Percentiles rank a stretch among this genome's conserved stretches.
Evolutionary conservation across 2,888 invertebrate species (phyloP).

Genomic region (Yponomeuta cagnagella): DNA sequence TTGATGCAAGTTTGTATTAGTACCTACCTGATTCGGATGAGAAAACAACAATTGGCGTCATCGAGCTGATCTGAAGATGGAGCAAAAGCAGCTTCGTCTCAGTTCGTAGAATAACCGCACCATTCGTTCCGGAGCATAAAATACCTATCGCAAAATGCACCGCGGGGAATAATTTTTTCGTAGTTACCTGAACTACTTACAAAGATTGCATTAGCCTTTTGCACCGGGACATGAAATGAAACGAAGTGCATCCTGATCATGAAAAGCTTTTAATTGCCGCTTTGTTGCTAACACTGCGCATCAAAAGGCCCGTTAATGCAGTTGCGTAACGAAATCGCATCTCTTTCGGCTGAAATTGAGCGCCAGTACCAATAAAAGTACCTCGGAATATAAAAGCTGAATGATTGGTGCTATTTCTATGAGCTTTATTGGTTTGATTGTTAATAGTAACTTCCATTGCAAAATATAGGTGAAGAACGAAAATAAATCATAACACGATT

Average conservation of each 20-base stretch:
- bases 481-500: too few relatives aligned
- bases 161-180: too few relatives aligned
- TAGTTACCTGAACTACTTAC: too few relatives aligned
- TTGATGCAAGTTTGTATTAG: too few relatives aligned
- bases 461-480: background rate
- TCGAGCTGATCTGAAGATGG: too few relatives aligned
- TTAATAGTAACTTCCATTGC: too few relatives aligned
- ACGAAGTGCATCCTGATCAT: background rate
- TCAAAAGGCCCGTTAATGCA: background rate
- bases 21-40: too few relatives aligned
- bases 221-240: background rate
- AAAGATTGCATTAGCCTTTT: background rate
- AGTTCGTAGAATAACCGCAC: too few relatives aligned
- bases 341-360: background rate
- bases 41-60: too few relatives aligned
- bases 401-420: background rate
- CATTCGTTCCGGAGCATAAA: too few relatives aligned
- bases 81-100: too few relatives aligned
- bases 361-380: background rate
- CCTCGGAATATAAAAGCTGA: background rate
- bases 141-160: too few relatives aligned
- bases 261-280: conserved; percentile 1
- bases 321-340: background rate
- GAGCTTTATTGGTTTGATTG: background rate
- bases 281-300: background rate